Evolutionary conservation across 2,888 invertebrate genomes (phyloP), one percentile per base, ranked within the genome.

Genomic region (Drosophila subquinaria): DNA sequence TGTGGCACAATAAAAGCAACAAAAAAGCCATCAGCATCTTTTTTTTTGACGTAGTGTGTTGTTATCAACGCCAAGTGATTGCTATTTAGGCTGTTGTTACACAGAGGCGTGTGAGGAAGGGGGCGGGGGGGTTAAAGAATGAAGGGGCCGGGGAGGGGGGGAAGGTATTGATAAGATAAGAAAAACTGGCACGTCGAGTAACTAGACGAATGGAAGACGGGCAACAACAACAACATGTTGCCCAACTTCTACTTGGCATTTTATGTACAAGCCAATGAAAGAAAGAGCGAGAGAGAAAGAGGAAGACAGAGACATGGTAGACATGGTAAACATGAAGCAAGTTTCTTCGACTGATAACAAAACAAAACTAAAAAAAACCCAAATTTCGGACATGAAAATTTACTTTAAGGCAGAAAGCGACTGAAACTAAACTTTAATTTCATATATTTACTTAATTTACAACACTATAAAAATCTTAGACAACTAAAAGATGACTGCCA

Each of bases 221-320:
- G 23, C 53, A 42, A 23, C 62, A 35, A 23, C 62, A 35, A 68
- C 23, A 23, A 23, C 23, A 23, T 27, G 69, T 83, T 84, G 76
- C 79, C 79, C 62, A 76, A 89, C 86, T 72, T 88, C 73, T 89
- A 84, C 89, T 89, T 85, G 85, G 62, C 71, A 82, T 84, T 88
- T 85, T 75, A 64, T 75, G 85, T 84, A 73, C 47, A 67, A 42
- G 36, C 27, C 0, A 20, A 45, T 3, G 20, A 20, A 3, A 20
- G 20, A n/a, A n/a, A 43, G 2, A 23, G n/a, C 5, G 36, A 35
- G 33, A 30, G 45, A 9, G 1, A 9, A 9, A 45, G 43, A 38
- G 13, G 2, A 10, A 27, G 35, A 27, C 27, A 13, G 20, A 42
- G 42, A 62, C 57, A 27, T 6, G 5, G 43, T 57, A 33, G 35